Conservation (phyloP, 2,113 vertebrate species). For the Daphoenositta chrysoptera region DNA sequence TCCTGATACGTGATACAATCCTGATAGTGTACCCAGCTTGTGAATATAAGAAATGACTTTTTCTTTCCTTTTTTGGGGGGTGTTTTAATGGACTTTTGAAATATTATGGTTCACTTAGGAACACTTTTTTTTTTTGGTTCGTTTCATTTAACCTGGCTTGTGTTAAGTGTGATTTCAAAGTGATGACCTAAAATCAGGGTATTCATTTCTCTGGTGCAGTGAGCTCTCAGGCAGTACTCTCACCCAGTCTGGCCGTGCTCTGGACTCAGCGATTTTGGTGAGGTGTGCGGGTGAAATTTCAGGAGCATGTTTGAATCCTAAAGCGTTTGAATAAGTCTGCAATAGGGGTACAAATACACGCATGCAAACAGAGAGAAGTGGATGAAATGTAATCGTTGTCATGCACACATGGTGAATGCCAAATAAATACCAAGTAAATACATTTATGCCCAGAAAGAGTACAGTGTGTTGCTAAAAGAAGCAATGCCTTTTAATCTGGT, state of each 20-base stretch:
- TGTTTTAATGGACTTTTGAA: not conserved
- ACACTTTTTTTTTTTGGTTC: not conserved
- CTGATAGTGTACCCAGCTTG: too few species aligned
- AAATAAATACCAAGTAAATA: not conserved
- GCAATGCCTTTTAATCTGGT: not conserved
- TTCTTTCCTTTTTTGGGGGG: not conserved
- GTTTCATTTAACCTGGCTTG: not conserved
- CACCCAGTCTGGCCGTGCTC: not conserved
- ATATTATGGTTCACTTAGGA: not conserved
- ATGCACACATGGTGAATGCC: fast-evolving
- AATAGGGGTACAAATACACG: not conserved
- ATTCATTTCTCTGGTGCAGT: fast-evolving
- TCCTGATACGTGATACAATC: too few species aligned
- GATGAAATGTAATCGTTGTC: not conserved
- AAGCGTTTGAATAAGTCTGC: not conserved
- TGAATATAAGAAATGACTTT: not conserved
- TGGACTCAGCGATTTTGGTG: fast-evolving
- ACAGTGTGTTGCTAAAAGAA: not conserved
- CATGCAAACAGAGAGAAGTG: not conserved
- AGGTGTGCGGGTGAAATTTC: not conserved
- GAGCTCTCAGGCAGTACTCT: fast-evolving
- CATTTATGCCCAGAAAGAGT: not conserved
- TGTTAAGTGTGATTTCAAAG: not conserved
- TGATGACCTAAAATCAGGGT: not conserved
- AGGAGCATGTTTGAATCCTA: not conserved